A percentile compares a stretch with the other conserved stretches of the same genome.
Evolutionary conservation across 2,113 vertebrate species (phyloP).

Genomic region (Acanthochromis polyacanthus): DNA sequence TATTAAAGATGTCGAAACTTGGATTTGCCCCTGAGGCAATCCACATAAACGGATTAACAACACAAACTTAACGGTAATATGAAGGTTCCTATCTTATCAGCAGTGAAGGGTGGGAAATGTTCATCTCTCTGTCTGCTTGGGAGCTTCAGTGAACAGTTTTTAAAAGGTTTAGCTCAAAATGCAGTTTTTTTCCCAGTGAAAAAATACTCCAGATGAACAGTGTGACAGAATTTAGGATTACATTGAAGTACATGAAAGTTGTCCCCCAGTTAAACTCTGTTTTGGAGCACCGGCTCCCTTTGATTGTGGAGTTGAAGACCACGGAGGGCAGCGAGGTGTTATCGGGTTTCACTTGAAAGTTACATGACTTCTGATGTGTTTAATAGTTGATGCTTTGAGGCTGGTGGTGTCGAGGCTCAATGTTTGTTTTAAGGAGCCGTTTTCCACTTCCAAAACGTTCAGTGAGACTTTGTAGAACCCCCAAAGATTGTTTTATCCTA

Average conservation of each 20-base stretch:
- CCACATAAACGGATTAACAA: no score
- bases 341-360: slow-evolving; percentile 42
- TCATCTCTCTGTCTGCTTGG: background rate
- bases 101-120: background rate
- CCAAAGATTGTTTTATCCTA: slow-evolving; percentile 18
- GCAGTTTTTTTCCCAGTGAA: slow-evolving; percentile 4
- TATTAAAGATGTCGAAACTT: no score
- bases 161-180: background rate
- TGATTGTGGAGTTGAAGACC: slow-evolving; percentile 49
- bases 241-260: slow-evolving; percentile 28
- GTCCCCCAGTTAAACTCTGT: slow-evolving; percentile 43
- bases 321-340: slow-evolving; percentile 38
- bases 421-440: slow-evolving; percentile 38
- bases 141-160: background rate
- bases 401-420: slow-evolving; percentile 11
- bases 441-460: slow-evolving; percentile 27
- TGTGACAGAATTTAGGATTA: slow-evolving; percentile 50
- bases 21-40: no score
- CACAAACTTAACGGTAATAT: no score
- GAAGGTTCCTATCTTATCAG: no score
- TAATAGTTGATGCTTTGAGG: slow-evolving; percentile 65
- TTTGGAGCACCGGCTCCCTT: slow-evolving; percentile 20
- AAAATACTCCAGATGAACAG: background rate
- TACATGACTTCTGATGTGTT: slow-evolving; percentile 40
- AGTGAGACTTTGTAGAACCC: slow-evolving; percentile 36